These are phyloP conservation scores for Taphrorychus bicolor DNA, from an alignment of 2,888 invertebrate species.

Conservation along the genomic window DNA sequence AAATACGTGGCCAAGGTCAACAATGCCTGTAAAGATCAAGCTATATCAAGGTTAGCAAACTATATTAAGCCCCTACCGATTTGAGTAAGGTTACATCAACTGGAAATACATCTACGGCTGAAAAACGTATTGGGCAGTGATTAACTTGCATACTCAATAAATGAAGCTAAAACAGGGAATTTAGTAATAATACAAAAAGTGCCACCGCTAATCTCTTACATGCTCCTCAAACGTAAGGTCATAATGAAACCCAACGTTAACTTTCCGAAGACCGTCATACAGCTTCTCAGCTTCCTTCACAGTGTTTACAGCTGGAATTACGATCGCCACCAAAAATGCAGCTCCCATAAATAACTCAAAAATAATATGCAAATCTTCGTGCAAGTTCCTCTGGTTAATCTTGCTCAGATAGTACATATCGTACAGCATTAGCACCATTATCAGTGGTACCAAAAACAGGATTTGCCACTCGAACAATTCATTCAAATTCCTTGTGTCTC, in stretches of 20 bases:
- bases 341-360: conserved; percentile 32
- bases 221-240: conserved; percentile 25
- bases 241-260: conserved; percentile 20
- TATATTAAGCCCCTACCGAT: conserved; percentile 30
- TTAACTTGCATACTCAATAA: conserved; percentile 39
- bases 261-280: conserved; percentile 29
- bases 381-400: conserved; percentile 13
- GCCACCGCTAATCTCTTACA: conserved; percentile 11
- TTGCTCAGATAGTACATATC: conserved; percentile 31
- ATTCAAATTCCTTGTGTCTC: conserved; percentile 29
- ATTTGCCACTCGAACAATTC: conserved; percentile 36
- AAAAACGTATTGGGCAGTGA: conserved; percentile 42
- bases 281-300: conserved; percentile 34
- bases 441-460: conserved; percentile 30
- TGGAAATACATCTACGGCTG: conserved; percentile 40
- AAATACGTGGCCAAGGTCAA: conserved; percentile 41
- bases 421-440: conserved; percentile 37
- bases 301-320: conserved; percentile 32
- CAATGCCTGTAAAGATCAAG: conserved; percentile 28
- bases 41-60: background rate
- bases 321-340: conserved; percentile 28
- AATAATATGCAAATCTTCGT: conserved; percentile 13
- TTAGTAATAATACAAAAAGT: background rate
- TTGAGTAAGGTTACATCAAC: conserved; percentile 41
- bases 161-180: conserved; percentile 31